phyloP scores from a whole-genome alignment of 2,113 vertebrate species.

The Junco hyemalis region DNA sequence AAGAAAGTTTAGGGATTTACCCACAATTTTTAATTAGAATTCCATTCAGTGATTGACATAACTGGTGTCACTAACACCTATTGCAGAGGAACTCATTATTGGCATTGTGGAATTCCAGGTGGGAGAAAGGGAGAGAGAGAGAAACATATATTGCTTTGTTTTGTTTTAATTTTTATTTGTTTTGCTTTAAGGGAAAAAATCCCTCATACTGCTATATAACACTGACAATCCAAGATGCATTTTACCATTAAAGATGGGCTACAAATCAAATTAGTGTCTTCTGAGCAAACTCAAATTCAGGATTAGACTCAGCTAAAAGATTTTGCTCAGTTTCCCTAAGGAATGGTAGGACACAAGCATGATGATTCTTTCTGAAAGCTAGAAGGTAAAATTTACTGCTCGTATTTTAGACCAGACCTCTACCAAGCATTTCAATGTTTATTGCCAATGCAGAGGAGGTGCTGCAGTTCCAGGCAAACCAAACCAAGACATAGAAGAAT shows the following conservation, averaged over 20 bases:
- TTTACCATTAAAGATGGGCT: neutral
- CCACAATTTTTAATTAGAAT: neutral
- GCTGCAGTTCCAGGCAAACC: neutral
- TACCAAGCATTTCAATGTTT: neutral
- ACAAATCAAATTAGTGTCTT: neutral
- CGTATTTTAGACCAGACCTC: neutral
- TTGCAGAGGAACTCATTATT: neutral
- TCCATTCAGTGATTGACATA: neutral
- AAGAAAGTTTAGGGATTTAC: neutral
- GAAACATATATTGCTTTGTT: rapidly evolving
- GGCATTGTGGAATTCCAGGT: neutral
- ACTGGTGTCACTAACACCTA: neutral
- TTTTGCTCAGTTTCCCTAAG: neutral
- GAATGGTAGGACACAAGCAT: neutral
- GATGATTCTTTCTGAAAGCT: neutral
- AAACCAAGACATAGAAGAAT: neutral
- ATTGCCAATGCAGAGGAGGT: neutral
- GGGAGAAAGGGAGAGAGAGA: rapidly evolving
- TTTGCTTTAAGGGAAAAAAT: neutral
- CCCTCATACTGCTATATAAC: neutral
- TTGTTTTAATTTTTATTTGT: neutral
- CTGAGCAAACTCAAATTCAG: neutral
- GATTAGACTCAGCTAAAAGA: neutral
- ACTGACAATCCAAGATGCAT: neutral
- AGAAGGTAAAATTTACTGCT: neutral